Percentiles rank a stretch among this genome's conserved stretches.
Evolutionary conservation across 2,113 vertebrate genomes (phyloP).

Genomic region (Muntiacus reevesi): DNA sequence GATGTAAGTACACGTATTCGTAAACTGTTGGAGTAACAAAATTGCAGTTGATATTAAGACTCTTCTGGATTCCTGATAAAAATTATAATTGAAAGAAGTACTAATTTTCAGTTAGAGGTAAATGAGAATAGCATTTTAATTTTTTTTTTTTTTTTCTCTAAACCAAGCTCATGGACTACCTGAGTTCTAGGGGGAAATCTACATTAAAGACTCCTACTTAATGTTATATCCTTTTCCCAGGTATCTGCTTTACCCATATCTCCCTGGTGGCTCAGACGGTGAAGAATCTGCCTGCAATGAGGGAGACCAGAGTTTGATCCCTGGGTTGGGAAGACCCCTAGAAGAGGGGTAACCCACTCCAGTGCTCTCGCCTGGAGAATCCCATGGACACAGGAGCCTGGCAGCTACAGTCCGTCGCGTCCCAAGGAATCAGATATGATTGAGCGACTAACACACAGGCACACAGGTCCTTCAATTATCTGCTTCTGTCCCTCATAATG

Average conservation of each 20-base stretch:
- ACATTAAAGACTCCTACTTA: not conserved
- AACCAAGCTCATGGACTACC: not conserved
- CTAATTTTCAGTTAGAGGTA: not conserved
- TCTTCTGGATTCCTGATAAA: not conserved
- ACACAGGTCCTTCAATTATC: not conserved
- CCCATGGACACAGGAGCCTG: not conserved
- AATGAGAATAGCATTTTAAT: not conserved
- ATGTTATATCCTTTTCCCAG: not conserved
- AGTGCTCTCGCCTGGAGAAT: not conserved
- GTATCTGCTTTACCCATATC: not conserved
- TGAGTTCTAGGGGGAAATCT: not conserved
- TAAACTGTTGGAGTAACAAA: not conserved
- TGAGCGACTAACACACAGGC: not conserved
- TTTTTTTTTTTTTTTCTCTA: not conserved
- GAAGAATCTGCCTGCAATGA: not conserved
- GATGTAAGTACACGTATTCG: not conserved
- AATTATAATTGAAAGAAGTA: not conserved
- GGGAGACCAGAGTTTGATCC: not conserved
- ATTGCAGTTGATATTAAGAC: not conserved
- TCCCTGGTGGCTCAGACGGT: rapidly evolving
- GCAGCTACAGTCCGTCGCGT: not conserved
- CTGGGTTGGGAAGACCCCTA: not conserved
- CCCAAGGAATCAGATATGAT: not conserved
- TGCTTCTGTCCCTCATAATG: no score
- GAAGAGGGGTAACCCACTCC: not conserved